phyloP scores from a whole-genome alignment of 2,797 vertebrate species.

The Masticophis lateralis region DNA sequence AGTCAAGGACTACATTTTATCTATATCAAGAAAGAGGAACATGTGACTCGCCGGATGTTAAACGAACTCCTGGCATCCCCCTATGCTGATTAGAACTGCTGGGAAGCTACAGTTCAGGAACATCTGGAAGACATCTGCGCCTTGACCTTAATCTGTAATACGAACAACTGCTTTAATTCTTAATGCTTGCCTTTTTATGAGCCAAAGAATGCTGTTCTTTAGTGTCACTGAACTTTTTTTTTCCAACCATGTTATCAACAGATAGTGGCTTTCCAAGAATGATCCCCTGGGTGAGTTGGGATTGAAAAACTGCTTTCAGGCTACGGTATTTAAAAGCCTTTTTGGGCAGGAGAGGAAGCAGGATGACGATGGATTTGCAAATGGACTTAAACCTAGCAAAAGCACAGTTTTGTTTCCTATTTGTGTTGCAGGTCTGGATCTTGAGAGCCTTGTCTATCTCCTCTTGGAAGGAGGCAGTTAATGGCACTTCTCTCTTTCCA shows the following conservation, averaged over 20 bases:
- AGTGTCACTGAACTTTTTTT: neutral
- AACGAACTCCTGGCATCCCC: neutral
- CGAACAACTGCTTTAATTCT: neutral
- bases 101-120: neutral
- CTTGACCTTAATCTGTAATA: neutral
- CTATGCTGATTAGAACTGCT: neutral
- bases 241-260: neutral
- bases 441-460: constrained; percentile 4
- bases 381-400: neutral
- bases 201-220: neutral
- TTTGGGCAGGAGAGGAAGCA: neutral
- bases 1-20: neutral
- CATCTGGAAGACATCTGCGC: neutral
- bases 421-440: constrained; percentile 22
- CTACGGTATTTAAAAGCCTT: neutral
- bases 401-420: neutral
- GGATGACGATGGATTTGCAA: neutral
- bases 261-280: neutral
- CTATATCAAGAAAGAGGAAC: neutral
- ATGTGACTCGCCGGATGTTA: neutral
- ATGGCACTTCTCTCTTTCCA: neutral
- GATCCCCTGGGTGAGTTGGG: accelerated
- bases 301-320: constrained; percentile 10
- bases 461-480: constrained; percentile 10
- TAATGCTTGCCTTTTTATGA: neutral